Base-by-base conservation (phyloP, 2,113 vertebrate genomes). In the Gallinago jamesoni region DNA sequence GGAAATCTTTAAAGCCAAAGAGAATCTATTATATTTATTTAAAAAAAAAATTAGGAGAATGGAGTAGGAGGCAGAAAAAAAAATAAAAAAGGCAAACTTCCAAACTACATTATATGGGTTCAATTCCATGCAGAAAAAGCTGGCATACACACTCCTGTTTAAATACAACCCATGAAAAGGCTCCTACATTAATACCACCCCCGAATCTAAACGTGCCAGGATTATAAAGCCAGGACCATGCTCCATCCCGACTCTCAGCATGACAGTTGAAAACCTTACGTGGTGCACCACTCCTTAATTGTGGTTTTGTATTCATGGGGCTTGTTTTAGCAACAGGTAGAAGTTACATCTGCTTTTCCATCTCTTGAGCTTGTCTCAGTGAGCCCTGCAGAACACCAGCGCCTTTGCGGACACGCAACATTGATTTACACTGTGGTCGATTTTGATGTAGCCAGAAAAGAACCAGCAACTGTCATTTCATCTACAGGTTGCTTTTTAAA, bases 321-420 rank as follows among this genome's bases (percentile, higher is more conserved):
- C 25, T 89, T 77, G 31, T 64, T 90, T 87, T 81, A 89, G 73
- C 88, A 87, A 88, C 67, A 95, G 68, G 94, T 87, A 74, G 53
- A 67, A 86, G 19, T 86, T 77, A 56, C 31, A 53, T 74, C 63
- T 84, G 52, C 48, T 92, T 96, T 93, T 89, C 60, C 27, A 24
- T 20, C 27, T 82, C 63, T 43, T 2, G 2, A 59, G 31, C n/a
- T 82, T 56, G 31, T 63, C 35, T 60, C 14, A 28, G 8, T n/a
- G 55, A 93, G 66, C 39, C 47, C 52, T 60, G 43, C 48, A 81
- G 68, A 92, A 68, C 55, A 68, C 19, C 83, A 81, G 53, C 35
- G 70, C 23, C 72, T 90, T 35, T 84, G 79, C 60, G 85, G 75
- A 63, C 35, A 33, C 1, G 3, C 35, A 87, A 52, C 73, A 72